A percentile compares a stretch with the other conserved stretches of the same genome.
phyloP scores from a whole-genome alignment of 1,140 invertebrate species.

The Paracyclopina nana region DNA sequence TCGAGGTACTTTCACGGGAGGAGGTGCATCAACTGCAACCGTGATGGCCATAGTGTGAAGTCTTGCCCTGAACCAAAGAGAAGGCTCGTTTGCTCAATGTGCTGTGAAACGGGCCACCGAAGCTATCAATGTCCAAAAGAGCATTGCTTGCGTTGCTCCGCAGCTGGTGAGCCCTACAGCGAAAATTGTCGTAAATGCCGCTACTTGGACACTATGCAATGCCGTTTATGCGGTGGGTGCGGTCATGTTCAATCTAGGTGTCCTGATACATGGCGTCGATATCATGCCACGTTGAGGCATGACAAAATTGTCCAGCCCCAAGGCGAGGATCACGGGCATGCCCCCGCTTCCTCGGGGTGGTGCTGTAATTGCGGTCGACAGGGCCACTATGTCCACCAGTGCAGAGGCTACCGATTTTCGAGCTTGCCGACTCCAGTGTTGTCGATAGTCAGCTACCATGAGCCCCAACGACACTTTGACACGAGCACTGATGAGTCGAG shows the following conservation, averaged over 20 bases:
- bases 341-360: neutral
- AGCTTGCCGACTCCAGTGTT: neutral
- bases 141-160: neutral
- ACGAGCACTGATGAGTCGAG: no score
- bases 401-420: neutral
- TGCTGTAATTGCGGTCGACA: neutral
- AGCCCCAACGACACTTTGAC: no score
- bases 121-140: neutral
- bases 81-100: conserved; percentile 10
- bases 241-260: neutral
- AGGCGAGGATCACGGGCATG: neutral
- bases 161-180: neutral
- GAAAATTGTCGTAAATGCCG: neutral
- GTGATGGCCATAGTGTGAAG: neutral
- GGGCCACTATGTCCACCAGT: neutral
- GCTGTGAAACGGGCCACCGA: neutral
- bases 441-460: neutral
- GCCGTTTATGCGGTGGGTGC: neutral
- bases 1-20: neutral
- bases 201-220: neutral
- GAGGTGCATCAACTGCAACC: conserved; percentile 10
- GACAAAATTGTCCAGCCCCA: neutral
- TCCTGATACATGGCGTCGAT: neutral
- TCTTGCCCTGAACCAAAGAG: conserved; percentile 3
- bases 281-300: neutral